Base-by-base conservation (phyloP, 1,140 invertebrate genomes). In the Gonioctena quinquepunctata region DNA sequence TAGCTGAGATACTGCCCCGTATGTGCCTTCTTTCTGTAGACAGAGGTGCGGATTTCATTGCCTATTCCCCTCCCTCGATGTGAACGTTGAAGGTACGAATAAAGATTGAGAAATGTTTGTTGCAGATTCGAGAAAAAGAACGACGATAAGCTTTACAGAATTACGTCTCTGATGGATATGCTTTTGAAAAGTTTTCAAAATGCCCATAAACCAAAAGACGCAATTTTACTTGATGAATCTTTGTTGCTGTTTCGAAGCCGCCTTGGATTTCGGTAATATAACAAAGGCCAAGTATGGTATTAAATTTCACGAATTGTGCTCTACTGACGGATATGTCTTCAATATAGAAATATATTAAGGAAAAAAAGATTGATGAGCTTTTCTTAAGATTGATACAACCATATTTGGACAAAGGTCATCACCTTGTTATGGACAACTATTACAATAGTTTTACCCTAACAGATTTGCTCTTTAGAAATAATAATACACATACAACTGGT, bases 401-500 rank as follows among this genome's bases (percentile, higher is more conserved):
- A 1, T 69, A 52, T 18, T 27, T 69, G 7, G 22, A 18, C 13
- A 69, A 69, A 22, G 70, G 70, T 3, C 66, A 69, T 48, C 19
- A 57, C 19, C 27, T 71, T 33, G 69, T 48, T 50, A 69, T 72
- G 67, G 67, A 69, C 27, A 72, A 69, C 49, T 72, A 28, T 66
- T 69, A 69, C 26, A 72, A 64, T 62, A 72, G 67, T 69, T 11
- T 65, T 57, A 7, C 19, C 2, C 42, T 72, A 18, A 27, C 67
- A 16, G 57, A 61, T 11, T 49, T 59, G 57, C 56, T 72, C 18
- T 42, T 72, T 27, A 27, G 48, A 16, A 13, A n/a, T n/a, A n/a
- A n/a, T n/a, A n/a, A n/a, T n/a, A n/a, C n/a, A n/a, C n/a, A n/a
- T n/a, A n/a, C n/a, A n/a, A n/a, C n/a, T n/a, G n/a, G n/a, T n/a